phyloP scores from a whole-genome alignment of 1,140 invertebrate species.

The Monomorium pharaonis region DNA sequence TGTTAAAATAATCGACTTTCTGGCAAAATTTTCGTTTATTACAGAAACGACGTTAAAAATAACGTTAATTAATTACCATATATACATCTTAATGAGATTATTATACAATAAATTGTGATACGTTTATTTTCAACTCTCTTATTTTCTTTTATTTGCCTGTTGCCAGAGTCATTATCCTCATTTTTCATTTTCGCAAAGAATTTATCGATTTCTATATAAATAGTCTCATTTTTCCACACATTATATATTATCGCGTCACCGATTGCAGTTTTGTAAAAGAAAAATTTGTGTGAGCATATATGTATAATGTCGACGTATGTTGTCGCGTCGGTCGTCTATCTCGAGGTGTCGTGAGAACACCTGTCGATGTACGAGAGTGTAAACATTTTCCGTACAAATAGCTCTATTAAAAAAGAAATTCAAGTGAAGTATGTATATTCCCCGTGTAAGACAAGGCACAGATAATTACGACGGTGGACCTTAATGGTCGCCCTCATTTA shows the following conservation, averaged over 20 bases:
- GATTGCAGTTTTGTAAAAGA: background rate
- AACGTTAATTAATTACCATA: background rate
- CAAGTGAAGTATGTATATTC: conserved; percentile 43
- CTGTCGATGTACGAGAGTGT: background rate
- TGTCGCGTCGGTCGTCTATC: background rate
- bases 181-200: background rate
- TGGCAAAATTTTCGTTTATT: too few relatives aligned
- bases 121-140: background rate
- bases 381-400: conserved; percentile 29
- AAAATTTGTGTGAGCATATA: background rate
- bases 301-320: background rate
- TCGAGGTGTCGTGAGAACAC: background rate
- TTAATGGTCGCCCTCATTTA: conserved; percentile 74
- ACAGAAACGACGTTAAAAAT: too few relatives aligned
- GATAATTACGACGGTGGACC: conserved; percentile 60
- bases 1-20: too few relatives aligned
- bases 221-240: background rate
- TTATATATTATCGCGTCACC: background rate
- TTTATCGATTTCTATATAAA: background rate
- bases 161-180: background rate
- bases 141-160: background rate
- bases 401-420: conserved; percentile 51
- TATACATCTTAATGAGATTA: background rate
- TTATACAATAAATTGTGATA: background rate
- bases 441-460: conserved; percentile 64